phyloP scores from a whole-genome alignment of 2,113 vertebrate genomes.

The Hypanus sabinus region DNA sequence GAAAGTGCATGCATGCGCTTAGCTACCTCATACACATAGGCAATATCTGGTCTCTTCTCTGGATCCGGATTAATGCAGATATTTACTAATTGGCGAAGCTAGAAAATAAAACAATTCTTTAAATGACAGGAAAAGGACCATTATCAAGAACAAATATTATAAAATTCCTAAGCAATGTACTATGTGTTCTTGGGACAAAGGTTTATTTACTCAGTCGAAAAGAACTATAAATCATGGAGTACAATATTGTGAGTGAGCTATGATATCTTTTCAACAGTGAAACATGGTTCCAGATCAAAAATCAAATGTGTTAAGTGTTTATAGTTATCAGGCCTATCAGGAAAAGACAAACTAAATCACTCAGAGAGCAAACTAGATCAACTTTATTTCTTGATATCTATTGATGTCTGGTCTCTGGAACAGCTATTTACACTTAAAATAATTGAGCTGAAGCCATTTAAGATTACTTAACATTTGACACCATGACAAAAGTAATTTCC shows the following conservation, averaged over 20 bases:
- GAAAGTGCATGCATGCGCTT: slow-evolving; percentile 82
- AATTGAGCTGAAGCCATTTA: background rate
- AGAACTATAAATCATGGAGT: background rate
- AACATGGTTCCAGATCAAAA: background rate
- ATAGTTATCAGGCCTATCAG: background rate
- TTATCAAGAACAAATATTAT: background rate
- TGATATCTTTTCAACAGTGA: background rate
- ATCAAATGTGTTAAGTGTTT: background rate
- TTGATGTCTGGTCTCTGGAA: background rate
- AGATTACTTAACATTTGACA: background rate
- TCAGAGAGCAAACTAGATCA: background rate
- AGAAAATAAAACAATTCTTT: slow-evolving; percentile 36
- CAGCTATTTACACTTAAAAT: background rate
- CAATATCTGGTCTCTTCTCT: slow-evolving; percentile 90
- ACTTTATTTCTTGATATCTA: background rate
- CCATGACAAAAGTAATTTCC: background rate
- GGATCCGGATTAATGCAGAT: slow-evolving; percentile 97
- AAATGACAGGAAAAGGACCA: slow-evolving; percentile 36
- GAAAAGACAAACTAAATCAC: background rate
- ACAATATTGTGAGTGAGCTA: background rate
- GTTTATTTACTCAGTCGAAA: background rate
- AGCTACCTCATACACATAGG: slow-evolving; percentile 88
- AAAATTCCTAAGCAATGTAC: background rate
- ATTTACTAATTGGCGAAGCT: slow-evolving; percentile 94
- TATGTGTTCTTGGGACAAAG: background rate